These are phyloP conservation scores for Asteroscopus sphinx DNA, from an alignment of 2,888 invertebrate genomes.

Conservation along the genomic window DNA sequence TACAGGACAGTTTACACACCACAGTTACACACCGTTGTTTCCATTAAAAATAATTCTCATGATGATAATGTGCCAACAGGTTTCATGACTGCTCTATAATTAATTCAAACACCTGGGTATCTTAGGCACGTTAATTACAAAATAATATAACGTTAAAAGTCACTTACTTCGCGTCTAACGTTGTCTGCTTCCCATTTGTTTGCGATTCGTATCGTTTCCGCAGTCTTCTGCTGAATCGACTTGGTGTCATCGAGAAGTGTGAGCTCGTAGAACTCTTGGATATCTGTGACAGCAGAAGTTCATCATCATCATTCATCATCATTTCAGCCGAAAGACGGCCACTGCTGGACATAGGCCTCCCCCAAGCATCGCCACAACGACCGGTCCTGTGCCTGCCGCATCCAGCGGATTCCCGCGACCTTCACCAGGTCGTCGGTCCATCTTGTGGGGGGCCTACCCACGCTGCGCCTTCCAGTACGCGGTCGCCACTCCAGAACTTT, in stretches of 20 bases:
- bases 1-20: too few relatives aligned
- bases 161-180: conserved; percentile 82
- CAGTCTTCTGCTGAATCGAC: conserved; percentile 98
- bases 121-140: conserved; percentile 16
- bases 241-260: conserved; percentile 98
- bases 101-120: conserved; percentile 1
- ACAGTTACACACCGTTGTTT: conserved; percentile 4
- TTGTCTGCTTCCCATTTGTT: conserved; percentile 96
- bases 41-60: conserved; percentile 6
- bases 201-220: conserved; percentile 98
- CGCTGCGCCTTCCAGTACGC: too few relatives aligned
- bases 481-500: too few relatives aligned
- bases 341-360: too few relatives aligned
- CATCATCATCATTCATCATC: too few relatives aligned
- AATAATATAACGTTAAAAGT: conserved; percentile 6
- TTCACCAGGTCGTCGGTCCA: too few relatives aligned
- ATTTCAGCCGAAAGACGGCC: too few relatives aligned
- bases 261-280: conserved; percentile 99
- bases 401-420: too few relatives aligned
- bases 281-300: conserved; percentile 94
- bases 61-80: conserved; percentile 7
- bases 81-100: conserved; percentile 1
- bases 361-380: too few relatives aligned
- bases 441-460: too few relatives aligned
- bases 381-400: too few relatives aligned